Conservation (phyloP, 2,113 vertebrate species). For the Panthera tigris region DNA sequence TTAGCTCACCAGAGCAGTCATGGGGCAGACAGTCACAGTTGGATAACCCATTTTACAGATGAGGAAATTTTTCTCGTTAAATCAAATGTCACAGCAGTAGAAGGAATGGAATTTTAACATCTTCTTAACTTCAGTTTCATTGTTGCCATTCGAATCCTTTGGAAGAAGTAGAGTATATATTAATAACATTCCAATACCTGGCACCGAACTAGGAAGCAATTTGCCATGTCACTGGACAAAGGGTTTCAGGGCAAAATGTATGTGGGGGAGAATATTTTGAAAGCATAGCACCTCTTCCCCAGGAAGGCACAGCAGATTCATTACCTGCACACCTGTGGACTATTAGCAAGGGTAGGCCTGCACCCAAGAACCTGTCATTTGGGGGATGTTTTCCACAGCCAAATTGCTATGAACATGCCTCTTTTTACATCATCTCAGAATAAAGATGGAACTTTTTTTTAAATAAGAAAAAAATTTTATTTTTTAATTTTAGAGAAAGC, state of each 20-base stretch:
- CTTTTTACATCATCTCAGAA: background rate
- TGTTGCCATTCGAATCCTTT: background rate
- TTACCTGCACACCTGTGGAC: no score
- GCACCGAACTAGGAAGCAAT: background rate
- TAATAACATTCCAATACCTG: background rate
- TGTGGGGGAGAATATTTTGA: background rate
- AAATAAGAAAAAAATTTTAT: no score
- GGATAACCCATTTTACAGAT: background rate
- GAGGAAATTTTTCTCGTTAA: background rate
- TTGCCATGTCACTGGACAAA: background rate
- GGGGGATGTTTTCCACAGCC: background rate
- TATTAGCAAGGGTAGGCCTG: background rate
- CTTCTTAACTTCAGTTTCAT: background rate
- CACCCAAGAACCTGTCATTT: background rate
- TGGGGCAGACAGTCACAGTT: background rate
- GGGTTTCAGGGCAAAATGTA: background rate
- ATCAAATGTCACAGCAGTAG: background rate
- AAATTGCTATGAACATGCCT: background rate
- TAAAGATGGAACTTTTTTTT: background rate
- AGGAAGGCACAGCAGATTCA: fast-evolving
- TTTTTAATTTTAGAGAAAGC: no score
- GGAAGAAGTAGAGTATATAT: background rate
- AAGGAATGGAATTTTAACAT: background rate
- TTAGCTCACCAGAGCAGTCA: background rate
- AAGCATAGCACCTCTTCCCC: background rate